phyloP scores from a whole-genome alignment of 2,797 vertebrate species.

The Buphagus erythrorhynchus region DNA sequence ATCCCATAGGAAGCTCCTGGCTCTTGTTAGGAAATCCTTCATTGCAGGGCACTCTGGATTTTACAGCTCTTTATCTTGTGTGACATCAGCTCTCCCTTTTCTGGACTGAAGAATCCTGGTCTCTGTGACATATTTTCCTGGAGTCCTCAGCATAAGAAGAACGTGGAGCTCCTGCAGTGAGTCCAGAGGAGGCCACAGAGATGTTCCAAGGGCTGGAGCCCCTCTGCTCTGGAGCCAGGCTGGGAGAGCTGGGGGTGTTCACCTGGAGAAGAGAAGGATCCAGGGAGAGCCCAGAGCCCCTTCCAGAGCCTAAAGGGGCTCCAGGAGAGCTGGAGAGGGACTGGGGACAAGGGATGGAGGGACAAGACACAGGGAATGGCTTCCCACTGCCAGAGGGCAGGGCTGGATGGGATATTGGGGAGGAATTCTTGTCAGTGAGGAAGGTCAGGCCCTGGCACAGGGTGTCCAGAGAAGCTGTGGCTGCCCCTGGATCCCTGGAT shows the following conservation, averaged over 20 bases:
- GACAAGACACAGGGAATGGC: background rate
- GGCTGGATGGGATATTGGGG: accelerated
- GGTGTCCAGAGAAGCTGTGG: accelerated
- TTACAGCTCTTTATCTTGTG: background rate
- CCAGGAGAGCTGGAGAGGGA: background rate
- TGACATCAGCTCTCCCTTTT: background rate
- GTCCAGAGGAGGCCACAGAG: accelerated
- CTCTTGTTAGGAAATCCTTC: background rate
- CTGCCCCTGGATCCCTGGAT: background rate
- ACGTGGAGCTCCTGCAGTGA: accelerated
- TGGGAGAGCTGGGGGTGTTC: background rate
- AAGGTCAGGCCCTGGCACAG: accelerated
- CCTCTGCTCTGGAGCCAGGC: background rate
- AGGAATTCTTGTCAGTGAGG: accelerated
- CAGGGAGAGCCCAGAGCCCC: background rate
- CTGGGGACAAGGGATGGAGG: accelerated
- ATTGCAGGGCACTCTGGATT: background rate
- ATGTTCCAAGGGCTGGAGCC: accelerated
- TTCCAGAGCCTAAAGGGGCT: background rate
- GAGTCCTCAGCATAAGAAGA: background rate
- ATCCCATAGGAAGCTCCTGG: background rate
- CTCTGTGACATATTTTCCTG: background rate
- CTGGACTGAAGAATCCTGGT: background rate
- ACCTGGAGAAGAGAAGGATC: background rate
- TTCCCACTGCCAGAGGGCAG: accelerated